Percentiles rank a stretch among this genome's conserved stretches.
These are phyloP conservation scores for Brachypodius melanocephalos DNA, from an alignment of 2,113 vertebrate species.

Conservation along the genomic window DNA sequence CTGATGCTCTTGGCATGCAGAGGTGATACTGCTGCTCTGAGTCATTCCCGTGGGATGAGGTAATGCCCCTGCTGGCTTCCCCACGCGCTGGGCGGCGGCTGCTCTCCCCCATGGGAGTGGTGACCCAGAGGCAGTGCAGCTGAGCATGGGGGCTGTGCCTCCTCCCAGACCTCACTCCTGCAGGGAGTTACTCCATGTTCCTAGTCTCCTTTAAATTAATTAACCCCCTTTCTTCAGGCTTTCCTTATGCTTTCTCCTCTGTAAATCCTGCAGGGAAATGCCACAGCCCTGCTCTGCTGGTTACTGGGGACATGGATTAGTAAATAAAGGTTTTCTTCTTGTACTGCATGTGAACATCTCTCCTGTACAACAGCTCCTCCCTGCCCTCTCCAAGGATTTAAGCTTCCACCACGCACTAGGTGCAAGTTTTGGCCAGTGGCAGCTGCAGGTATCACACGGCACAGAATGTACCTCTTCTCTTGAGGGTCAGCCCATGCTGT, in stretches of 20 bases:
- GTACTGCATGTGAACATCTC: background rate
- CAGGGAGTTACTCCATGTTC: background rate
- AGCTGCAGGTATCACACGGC: background rate
- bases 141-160: background rate
- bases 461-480: background rate
- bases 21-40: constrained; percentile 35
- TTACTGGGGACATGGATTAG: background rate
- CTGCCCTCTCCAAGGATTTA: background rate
- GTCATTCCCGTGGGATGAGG: constrained; percentile 1
- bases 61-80: background rate
- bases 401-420: rapidly evolving
- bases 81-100: rapidly evolving
- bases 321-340: background rate
- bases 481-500: background rate
- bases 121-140: background rate
- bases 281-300: background rate
- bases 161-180: background rate
- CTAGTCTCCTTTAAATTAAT: background rate
- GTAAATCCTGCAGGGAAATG: background rate
- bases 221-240: background rate
- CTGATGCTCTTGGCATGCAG: background rate
- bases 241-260: background rate
- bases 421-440: background rate
- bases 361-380: rapidly evolving
- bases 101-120: background rate